A percentile compares a stretch with the other conserved stretches of the same genome.
Conservation (phyloP, 2,113 vertebrate genomes). For the Vulpes ferrilata region DNA sequence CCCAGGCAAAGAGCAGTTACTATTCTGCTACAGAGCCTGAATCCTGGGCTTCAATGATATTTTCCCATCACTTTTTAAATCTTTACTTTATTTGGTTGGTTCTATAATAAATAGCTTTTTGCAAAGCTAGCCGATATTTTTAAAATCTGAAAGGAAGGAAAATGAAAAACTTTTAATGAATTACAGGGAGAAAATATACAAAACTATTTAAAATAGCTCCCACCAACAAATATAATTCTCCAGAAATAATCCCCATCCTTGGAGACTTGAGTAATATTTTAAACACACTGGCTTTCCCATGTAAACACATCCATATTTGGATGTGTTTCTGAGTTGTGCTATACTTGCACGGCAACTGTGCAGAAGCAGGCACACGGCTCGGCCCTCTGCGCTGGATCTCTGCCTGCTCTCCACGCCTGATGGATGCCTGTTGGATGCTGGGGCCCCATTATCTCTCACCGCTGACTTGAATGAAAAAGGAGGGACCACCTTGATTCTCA, state of each 20-base stretch:
- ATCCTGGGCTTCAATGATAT: conserved; percentile 7
- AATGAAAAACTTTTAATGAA: conserved; percentile 78
- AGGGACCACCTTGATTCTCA: neutral
- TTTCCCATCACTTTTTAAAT: conserved; percentile 71
- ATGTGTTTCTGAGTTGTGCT: conserved; percentile 75
- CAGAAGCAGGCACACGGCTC: neutral
- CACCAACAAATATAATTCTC: conserved; percentile 78
- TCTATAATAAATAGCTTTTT: conserved; percentile 79
- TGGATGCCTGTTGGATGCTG: neutral
- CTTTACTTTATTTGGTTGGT: conserved; percentile 78
- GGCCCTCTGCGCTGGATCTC: neutral
- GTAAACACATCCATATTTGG: conserved; percentile 83
- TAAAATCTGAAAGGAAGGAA: conserved; percentile 80
- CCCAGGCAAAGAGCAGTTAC: conserved; percentile 24
- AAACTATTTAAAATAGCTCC: conserved; percentile 79
- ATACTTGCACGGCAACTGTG: neutral
- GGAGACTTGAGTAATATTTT: conserved; percentile 80
- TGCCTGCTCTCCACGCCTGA: neutral
- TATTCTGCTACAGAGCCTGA: neutral
- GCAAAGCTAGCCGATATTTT: conserved; percentile 78
- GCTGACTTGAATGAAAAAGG: neutral
- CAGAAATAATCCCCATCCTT: conserved; percentile 82
- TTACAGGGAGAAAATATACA: conserved; percentile 71
- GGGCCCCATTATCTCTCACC: neutral
- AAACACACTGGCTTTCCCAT: conserved; percentile 79